A percentile compares a stretch with the other conserved stretches of the same genome.
Evolutionary conservation across 1,140 invertebrate genomes (phyloP).

Genomic region (Drosophila arawakana): DNA sequence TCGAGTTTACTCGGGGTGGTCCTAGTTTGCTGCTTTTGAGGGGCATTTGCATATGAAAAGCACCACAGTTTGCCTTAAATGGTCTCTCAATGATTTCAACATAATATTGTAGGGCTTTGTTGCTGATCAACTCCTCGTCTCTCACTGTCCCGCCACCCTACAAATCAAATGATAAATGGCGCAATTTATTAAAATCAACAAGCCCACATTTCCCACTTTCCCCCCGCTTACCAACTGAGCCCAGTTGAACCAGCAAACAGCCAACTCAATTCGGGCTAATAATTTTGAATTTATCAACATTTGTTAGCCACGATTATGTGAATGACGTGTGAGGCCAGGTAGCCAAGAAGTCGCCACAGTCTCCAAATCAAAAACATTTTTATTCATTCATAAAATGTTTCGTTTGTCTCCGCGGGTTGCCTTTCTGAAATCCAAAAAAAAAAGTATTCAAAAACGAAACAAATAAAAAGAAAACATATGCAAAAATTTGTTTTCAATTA

Average conservation of each 20-base stretch:
- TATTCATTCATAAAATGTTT: slow-evolving; percentile 50
- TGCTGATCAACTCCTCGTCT: slow-evolving; percentile 1
- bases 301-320: slow-evolving; percentile 77
- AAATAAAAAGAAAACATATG: slow-evolving; percentile 22
- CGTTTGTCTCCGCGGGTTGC: slow-evolving; percentile 31
- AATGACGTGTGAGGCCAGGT: slow-evolving; percentile 70
- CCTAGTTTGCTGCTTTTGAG: slow-evolving; percentile 3
- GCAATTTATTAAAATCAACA: slow-evolving; percentile 81
- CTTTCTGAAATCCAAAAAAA: background rate
- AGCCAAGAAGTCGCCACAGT: slow-evolving; percentile 40
- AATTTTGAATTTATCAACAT: slow-evolving; percentile 80
- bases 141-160: background rate
- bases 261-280: slow-evolving; percentile 66
- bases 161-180: slow-evolving; percentile 69
- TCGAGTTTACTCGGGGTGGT: slow-evolving; percentile 62
- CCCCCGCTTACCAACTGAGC: slow-evolving; percentile 9
- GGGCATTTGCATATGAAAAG: slow-evolving; percentile 77
- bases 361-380: slow-evolving; percentile 23
- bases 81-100: slow-evolving; percentile 80
- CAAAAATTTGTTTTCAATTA: slow-evolving; percentile 53
- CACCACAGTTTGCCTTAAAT: slow-evolving; percentile 62
- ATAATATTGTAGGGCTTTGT: slow-evolving; percentile 74
- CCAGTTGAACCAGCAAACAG: slow-evolving; percentile 22
- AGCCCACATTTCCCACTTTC: slow-evolving; percentile 19
- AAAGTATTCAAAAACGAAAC: background rate